Percentiles rank a stretch among this genome's conserved stretches.
Conservation (phyloP, 53 echinoderm and acorn worm species). For the Zoroaster sp. region DNA sequence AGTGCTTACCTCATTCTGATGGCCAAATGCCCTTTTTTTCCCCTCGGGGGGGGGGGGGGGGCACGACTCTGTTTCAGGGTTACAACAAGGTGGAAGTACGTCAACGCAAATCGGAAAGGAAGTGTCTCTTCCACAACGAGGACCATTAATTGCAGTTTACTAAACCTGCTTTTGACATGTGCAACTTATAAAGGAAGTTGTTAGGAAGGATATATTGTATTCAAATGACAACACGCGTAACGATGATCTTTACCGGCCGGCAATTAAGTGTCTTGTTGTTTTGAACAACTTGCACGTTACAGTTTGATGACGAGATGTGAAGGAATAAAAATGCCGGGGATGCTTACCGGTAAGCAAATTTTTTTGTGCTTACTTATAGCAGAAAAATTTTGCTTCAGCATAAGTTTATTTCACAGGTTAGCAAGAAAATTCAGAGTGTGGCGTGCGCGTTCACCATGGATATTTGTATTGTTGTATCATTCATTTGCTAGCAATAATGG, state of each 20-base stretch:
- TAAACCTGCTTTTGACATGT: not conserved
- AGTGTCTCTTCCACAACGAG: not conserved
- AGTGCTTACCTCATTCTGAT: too few species aligned
- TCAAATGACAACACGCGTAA: conserved; percentile 4
- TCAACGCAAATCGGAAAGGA: not conserved
- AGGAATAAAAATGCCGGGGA: too few species aligned
- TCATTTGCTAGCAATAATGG: too few species aligned
- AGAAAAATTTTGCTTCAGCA: too few species aligned
- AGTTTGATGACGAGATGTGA: too few species aligned
- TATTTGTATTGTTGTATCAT: too few species aligned
- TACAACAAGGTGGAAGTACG: not conserved
- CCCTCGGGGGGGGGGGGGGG: not conserved
- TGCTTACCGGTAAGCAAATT: too few species aligned
- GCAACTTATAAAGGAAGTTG: not conserved
- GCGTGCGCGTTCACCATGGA: too few species aligned
- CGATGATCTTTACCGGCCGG: not conserved
- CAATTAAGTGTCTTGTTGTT: not conserved
- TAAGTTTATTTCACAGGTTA: too few species aligned
- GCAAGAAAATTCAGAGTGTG: too few species aligned
- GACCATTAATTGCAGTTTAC: not conserved
- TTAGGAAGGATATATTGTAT: conserved; percentile 16
- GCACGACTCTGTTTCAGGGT: not conserved
- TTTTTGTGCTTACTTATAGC: too few species aligned
- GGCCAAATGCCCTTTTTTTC: too few species aligned
- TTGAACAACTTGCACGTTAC: not conserved